Evolutionary conservation across 1,140 invertebrate genomes (phyloP).

Genomic region (Eumaeus atala): DNA sequence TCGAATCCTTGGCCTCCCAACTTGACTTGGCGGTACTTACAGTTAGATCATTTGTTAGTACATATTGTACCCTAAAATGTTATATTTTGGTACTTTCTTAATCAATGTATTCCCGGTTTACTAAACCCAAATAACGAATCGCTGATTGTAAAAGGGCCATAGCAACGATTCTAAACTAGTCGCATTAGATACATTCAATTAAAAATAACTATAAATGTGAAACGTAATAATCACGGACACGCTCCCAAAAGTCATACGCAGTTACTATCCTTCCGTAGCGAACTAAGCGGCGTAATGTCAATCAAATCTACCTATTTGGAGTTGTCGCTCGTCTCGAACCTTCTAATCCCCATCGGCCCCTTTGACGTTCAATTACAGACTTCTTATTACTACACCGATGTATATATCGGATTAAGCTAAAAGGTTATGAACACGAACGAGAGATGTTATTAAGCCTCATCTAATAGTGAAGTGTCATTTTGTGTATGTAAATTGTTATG

Average conservation of each 20-base stretch:
- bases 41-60: no score
- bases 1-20: no score
- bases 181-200: slow-evolving; percentile 21
- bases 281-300: slow-evolving; percentile 30
- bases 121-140: no score
- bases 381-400: slow-evolving; percentile 50
- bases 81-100: no score
- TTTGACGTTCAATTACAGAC: slow-evolving; percentile 63
- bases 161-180: slow-evolving; percentile 20
- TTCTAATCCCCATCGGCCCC: slow-evolving; percentile 43
- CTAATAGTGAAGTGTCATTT: neutral
- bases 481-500: no score
- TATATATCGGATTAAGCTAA: slow-evolving; percentile 54
- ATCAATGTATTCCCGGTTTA: no score
- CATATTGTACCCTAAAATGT: no score
- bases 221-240: slow-evolving; percentile 27
- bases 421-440: slow-evolving; percentile 55
- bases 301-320: slow-evolving; percentile 37
- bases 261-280: slow-evolving; percentile 30
- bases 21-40: no score
- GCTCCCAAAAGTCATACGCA: no score
- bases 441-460: slow-evolving; percentile 13
- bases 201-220: slow-evolving; percentile 34
- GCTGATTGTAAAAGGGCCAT: slow-evolving; percentile 12
- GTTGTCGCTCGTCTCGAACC: slow-evolving; percentile 28